Evolutionary conservation across 2,113 vertebrate species (phyloP).

Genomic region (Cygnus atratus): DNA sequence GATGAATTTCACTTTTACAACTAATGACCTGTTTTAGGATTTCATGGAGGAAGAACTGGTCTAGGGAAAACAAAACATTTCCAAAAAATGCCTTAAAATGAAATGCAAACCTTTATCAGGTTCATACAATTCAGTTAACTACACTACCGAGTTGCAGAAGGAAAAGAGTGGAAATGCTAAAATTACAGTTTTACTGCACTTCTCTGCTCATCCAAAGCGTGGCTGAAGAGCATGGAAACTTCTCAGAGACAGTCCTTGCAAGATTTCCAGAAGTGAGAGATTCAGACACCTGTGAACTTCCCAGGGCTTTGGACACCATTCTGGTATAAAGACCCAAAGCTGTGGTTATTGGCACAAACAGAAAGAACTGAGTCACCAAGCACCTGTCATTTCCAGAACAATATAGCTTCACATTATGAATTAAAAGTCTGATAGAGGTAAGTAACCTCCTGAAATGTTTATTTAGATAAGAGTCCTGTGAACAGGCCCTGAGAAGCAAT

Average conservation of each 20-base stretch:
- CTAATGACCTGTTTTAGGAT: not conserved
- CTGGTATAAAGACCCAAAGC: not conserved
- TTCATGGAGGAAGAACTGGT: not conserved
- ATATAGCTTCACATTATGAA: not conserved
- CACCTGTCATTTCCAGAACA: not conserved
- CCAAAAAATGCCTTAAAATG: not conserved
- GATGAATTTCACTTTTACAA: not conserved
- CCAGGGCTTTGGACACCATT: not conserved
- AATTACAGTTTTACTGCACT: not conserved
- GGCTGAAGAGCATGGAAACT: not conserved
- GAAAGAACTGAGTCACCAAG: not conserved
- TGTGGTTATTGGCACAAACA: rapidly evolving
- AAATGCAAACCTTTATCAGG: not conserved
- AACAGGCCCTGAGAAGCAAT: conserved; percentile 3
- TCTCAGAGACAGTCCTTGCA: not conserved
- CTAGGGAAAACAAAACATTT: not conserved
- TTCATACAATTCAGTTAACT: not conserved
- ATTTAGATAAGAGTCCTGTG: conserved; percentile 23
- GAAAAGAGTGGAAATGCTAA: not conserved
- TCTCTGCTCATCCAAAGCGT: not conserved
- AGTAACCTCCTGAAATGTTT: conserved; percentile 39
- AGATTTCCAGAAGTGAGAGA: not conserved
- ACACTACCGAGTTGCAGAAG: not conserved
- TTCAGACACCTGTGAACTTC: not conserved
- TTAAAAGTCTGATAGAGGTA: conserved; percentile 11